Evolutionary conservation across 2,797 vertebrate species (phyloP).

Genomic region (Serranus cabrilla): DNA sequence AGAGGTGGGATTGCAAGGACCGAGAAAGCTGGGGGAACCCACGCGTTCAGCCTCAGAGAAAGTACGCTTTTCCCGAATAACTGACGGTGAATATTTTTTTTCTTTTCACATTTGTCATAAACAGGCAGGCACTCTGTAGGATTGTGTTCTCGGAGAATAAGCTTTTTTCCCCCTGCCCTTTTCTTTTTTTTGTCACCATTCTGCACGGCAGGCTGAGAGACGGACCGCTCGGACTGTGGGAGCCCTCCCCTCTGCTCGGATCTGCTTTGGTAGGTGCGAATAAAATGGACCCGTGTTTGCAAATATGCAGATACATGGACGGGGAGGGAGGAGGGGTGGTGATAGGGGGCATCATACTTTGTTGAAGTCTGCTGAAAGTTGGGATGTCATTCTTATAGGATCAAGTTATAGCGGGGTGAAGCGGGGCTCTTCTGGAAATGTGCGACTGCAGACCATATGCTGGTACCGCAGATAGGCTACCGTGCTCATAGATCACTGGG

Average conservation of each 20-base stretch:
- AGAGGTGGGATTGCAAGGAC: constrained; percentile 93
- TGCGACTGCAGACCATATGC: constrained; percentile 77
- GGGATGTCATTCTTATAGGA: constrained; percentile 85
- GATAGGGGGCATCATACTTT: constrained; percentile 80
- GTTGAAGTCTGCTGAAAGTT: constrained; percentile 90
- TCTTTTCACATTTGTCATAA: constrained; percentile 59
- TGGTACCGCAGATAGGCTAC: constrained; percentile 81
- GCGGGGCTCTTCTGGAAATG: constrained; percentile 67
- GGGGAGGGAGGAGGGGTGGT: constrained; percentile 57
- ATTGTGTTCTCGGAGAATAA: constrained; percentile 75
- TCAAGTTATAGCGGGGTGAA: constrained; percentile 78
- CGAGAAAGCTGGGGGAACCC: constrained; percentile 89
- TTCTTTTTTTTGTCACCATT: constrained; percentile 73
- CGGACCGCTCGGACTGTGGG: constrained; percentile 83
- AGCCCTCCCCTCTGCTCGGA: constrained; percentile 84
- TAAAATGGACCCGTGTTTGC: constrained; percentile 82
- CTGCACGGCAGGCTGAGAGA: constrained; percentile 77
- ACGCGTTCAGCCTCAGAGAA: constrained; percentile 88
- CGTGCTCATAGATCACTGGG: constrained; percentile 86
- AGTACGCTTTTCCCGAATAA: constrained; percentile 82
- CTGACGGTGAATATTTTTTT: constrained; percentile 70
- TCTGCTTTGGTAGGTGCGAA: constrained; percentile 89
- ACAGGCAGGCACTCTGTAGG: constrained; percentile 67
- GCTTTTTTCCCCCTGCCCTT: constrained; percentile 66
- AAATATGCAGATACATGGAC: constrained; percentile 87